Evolutionary conservation across 2,888 invertebrate genomes (phyloP), one percentile per base, ranked within the genome.

Genomic region (Watsonalla binaria): DNA sequence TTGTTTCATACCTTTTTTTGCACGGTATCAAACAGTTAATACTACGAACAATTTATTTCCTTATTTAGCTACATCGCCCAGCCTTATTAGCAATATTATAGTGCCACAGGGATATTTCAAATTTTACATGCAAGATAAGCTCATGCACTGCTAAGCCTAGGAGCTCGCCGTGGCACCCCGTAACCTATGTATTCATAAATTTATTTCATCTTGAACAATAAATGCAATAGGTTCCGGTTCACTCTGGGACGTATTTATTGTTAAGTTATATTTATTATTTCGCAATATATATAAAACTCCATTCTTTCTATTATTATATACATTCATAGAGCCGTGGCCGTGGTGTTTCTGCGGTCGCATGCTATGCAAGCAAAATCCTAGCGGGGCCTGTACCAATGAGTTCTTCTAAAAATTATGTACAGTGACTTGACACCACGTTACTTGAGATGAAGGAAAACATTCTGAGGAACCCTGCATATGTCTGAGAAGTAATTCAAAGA

Each of bases 31-130:
- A 24, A 1, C 4, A 24, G 42, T 42, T 42, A 42, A 11, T 4
- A 42, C 5, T 2, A 42, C 2, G 5, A 42, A 42, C 42, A 42
- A 42, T 42, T 4, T 42, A 2, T 42, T 2, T 42, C 5, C 42
- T 4, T 24, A 24, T 24, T 24, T 24, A 24, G 24, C 24, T 24
- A 24, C 24, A 24, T 24, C 74, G 76, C 74, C 74, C 70, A 76
- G 76, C 77, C n/a, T n/a, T n/a, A n/a, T 72, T 70, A 70, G 74
- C 62, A 73, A 66, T 73, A 79, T 85, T 86, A 84, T 86, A 86
- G 85, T 85, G 85, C 86, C 86, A 79, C 80, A 77, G 72, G 70
- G 68, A 81, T 80, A 84, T 83, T 82, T 83, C 81, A 84, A 84
- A 78, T 78, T 74, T 77, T 84, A 83, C 84, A 84, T 81, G 78